A percentile compares a stretch with the other conserved stretches of the same genome.
These are phyloP conservation scores for Vidua chalybeata DNA, from an alignment of 2,113 vertebrate species.

Conservation along the genomic window DNA sequence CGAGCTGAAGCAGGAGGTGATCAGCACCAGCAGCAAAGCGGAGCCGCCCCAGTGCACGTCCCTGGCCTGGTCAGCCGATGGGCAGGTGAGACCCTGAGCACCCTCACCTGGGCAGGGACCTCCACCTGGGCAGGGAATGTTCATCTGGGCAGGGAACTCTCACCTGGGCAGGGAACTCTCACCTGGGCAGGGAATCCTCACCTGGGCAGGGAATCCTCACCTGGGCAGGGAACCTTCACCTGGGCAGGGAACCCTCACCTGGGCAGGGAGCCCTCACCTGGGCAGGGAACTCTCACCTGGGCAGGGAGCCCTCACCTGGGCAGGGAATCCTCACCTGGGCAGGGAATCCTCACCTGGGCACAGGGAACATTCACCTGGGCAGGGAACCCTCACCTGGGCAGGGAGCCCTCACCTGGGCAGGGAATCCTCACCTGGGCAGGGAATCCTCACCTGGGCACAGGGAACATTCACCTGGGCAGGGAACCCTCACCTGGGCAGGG, in stretches of 20 bases:
- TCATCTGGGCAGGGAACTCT: not conserved
- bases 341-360: too few relatives aligned
- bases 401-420: not conserved
- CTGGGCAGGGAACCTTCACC: not conserved
- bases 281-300: too few relatives aligned
- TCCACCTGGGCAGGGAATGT: not conserved
- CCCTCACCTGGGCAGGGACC: not conserved
- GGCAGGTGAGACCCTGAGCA: conserved; percentile 58
- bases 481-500: too few relatives aligned
- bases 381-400: too few relatives aligned
- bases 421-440: not conserved
- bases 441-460: too few relatives aligned
- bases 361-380: too few relatives aligned
- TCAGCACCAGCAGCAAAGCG: conserved; percentile 96
- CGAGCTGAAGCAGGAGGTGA: conserved; percentile 95
- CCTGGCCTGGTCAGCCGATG: conserved; percentile 96
- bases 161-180: not conserved
- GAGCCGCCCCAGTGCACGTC: conserved; percentile 94
- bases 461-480: too few relatives aligned
- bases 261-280: not conserved
- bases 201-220: not conserved
- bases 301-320: too few relatives aligned
- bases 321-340: too few relatives aligned
- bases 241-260: not conserved
- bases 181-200: too few relatives aligned